Evolutionary conservation across 2,113 vertebrate species (phyloP), one percentile per base, ranked within the genome.

Genomic region (Ailurus styani): DNA sequence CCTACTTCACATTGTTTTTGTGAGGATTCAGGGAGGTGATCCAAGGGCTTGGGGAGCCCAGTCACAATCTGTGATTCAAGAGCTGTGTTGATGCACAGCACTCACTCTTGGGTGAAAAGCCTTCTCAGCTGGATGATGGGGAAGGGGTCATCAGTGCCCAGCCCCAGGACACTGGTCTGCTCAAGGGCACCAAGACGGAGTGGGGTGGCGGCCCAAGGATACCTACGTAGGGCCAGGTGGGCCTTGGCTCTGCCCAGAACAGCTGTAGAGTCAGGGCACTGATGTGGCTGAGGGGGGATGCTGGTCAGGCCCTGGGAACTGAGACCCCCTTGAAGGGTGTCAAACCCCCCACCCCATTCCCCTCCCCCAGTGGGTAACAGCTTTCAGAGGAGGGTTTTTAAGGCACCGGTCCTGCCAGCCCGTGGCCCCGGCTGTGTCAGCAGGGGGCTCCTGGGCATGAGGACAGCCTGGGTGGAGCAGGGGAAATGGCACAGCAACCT

Each of bases 121-220:
- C 47, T 29, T 68, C 10, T n/a, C 7, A 21, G 15, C 14, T 42
- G 27, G 54, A 29, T 47, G 60, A 20, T 29, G 40, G 54, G 12
- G 10, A 57, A 42, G 83, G 62, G 11, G 27, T 52, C 57, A 40
- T 4, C 4, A 27, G 9, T 5, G n/a, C 60, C 14, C 14, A 50
- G 68, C 23, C 11, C 15, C 72, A 20, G 78, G n/a, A 64, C 50
- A 27, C 3, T 6, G 1, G 34, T 21, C 0, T 40, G 88, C 52
- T 34, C 3, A 7, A 42, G 37, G 64, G 45, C 0, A 29, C 0
- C 0, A 15, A 55, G 40, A 23, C 11, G 2, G 5, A 34, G 14
- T 18, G 3, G 13, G 12, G 2, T 29, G 27, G 29, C 7, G 2
- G 1, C 40, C 31, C 0, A 3, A 15, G 5, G 3, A 4, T 27